Base-by-base conservation (phyloP, 2,888 invertebrate species). In the Ernsta delagoae region DNA sequence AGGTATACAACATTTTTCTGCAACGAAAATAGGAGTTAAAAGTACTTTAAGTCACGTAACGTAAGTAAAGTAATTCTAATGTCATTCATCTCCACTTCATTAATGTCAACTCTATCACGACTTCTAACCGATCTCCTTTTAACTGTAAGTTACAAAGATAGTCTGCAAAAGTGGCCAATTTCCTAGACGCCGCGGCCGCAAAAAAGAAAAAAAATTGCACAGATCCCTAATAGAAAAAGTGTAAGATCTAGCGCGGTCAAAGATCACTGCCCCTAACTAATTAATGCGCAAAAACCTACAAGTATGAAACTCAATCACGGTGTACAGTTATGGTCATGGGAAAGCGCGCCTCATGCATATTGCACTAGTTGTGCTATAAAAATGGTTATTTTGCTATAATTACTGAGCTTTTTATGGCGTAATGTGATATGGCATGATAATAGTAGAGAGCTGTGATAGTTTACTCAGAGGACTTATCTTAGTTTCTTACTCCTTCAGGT, bases 321-420 rank as follows among this genome's bases (percentile, higher is more conserved):
- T 74, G 70, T 82, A 90, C 92, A 81, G 92, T 91, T 91, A 90
- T 71, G 85, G 92, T 92, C 92, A 92, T 92, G 92, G 92, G 92
- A 92, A 85, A 72, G 67, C 72, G 78, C 77, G 54, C 57, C 86
- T 87, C 90, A 90, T 92, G 83, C 91, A 92, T 92, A 92, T 91
- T 91, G 92, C 92, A 91, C 91, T 92, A 88, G 74, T 82, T 83
- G 79, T 79, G 78, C 79, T 75, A 77, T 75, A 73, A 77, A 75
- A 77, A 77, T 75, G 73, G 77, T 77, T 81, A 76, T 80, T 82
- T 82, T 73, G 78, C 81, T 73, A 77, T 84, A 84, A 85, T 83
- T 85, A 83, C 66, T 39, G 9, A 24, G 34, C n/a, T 12, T 34
- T 61, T 61, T 34, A 12, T 36, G 12, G 9, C 50, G 12, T 39